Base-by-base conservation (phyloP, 2,888 invertebrate species). In the Papilio protenor region DNA sequence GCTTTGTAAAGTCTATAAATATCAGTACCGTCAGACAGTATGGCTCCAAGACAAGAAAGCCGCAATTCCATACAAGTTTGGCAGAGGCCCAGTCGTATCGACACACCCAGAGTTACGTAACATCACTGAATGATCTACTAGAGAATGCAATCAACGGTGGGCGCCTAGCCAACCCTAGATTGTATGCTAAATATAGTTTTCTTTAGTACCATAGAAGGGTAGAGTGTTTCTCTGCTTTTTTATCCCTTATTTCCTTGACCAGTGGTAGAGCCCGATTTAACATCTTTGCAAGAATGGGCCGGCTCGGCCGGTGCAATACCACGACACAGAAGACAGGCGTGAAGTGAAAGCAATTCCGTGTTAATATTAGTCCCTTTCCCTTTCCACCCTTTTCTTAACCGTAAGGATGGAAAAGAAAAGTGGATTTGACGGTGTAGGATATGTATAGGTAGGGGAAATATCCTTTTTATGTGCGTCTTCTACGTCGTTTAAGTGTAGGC, bases 101-200 rank as follows among this genome's bases (percentile, higher is more conserved):
- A 66, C 77, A 75, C 18, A 33, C 59, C 18, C 76, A 16, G 27
- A 16, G 66, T 73, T 61, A 75, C 79, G 81, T 81, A 80, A 82
- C 84, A 82, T 82, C 52, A 73, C 72, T 76, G 23, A 69, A 78
- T 78, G 57, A 66, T 85, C 77, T 74, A 75, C 80, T 77, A 77
- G 79, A 77, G 80, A 82, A 80, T 66, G 66, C 40, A 23, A 12
- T 59, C 21, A 70, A 45, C 27, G 57, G 61, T 21, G 33, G 70
- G 59, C 59, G 14, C n/a, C 11, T n/a, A 71, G 71, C 61, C 75
- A 75, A 75, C 49, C 33, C 11, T 49, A 49, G 11, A 49, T 74
- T 4, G 59, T 59, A 23, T 21, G 23, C 23, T 11, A 23, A 14
- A 27, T 27, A 27, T 1, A 16, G 14, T 6, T 14, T 27, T 61